Conservation (phyloP, 2,888 invertebrate genomes). For the Mongoloraphidia duomilia region DNA sequence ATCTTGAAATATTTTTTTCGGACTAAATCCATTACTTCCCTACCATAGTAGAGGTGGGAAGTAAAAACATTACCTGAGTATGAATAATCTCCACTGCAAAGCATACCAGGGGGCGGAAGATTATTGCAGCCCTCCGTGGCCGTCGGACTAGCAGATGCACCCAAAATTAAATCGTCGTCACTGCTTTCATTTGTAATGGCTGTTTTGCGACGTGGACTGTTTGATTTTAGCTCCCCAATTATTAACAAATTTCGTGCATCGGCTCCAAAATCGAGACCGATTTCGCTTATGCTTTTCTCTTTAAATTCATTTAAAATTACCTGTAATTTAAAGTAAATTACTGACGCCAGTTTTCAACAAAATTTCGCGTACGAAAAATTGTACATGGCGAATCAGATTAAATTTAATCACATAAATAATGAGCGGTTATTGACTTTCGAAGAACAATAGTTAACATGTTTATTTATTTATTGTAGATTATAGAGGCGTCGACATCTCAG, state of each 20-base stretch:
- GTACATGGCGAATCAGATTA: too few species aligned
- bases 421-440: too few species aligned
- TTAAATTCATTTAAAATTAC: not conserved
- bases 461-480: too few species aligned
- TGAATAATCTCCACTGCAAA: not conserved
- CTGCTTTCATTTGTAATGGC: slow-evolving; percentile 13
- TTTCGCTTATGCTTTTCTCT: slow-evolving; percentile 1
- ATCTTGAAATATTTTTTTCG: too few species aligned
- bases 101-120: slow-evolving; percentile 6
- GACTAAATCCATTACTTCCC: too few species aligned
- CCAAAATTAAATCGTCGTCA: slow-evolving; percentile 31
- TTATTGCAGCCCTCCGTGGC: slow-evolving; percentile 16
- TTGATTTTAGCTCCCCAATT: not conserved
- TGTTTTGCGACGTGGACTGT: slow-evolving; percentile 6
- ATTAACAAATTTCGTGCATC: slow-evolving; percentile 8
- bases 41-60: too few species aligned
- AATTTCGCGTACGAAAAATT: too few species aligned
- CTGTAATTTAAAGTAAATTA: not conserved
- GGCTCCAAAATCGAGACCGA: slow-evolving; percentile 9
- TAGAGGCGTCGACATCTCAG: too few species aligned
- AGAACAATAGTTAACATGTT: too few species aligned
- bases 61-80: slow-evolving; percentile 6
- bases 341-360: not conserved
- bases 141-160: slow-evolving; percentile 32
- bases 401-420: too few species aligned